Evolutionary conservation across 2,797 vertebrate genomes (phyloP).

Genomic region (Eleutherodactylus coqui): DNA sequence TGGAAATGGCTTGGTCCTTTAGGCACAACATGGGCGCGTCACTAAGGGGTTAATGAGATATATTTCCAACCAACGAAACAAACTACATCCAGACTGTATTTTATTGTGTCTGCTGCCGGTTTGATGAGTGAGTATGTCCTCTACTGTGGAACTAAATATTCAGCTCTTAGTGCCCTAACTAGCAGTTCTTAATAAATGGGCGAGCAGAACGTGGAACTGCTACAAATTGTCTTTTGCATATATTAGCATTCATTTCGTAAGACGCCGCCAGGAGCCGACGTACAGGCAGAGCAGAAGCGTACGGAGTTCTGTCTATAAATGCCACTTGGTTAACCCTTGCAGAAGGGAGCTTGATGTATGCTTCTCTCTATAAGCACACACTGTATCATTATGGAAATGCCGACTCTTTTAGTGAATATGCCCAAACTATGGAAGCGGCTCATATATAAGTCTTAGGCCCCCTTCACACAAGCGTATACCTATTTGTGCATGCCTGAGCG

Average conservation of each 20-base stretch:
- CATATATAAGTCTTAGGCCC: neutral
- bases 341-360: neutral
- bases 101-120: neutral
- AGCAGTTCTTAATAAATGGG: slow-evolving; percentile 7
- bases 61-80: neutral
- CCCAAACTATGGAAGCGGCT: neutral
- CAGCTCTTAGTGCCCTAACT: slow-evolving; percentile 27
- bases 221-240: slow-evolving; percentile 22
- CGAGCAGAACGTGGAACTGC: slow-evolving; percentile 17
- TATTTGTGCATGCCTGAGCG: too few species aligned
- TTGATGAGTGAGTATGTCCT: neutral
- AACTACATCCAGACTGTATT: neutral
- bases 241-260: slow-evolving; percentile 22
- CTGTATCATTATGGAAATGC: neutral
- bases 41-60: neutral
- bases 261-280: slow-evolving; percentile 2
- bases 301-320: neutral
- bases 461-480: too few species aligned
- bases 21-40: too few species aligned
- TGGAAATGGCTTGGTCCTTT: too few species aligned
- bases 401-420: neutral
- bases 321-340: slow-evolving; percentile 6
- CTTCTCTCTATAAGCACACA: neutral
- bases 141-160: slow-evolving; percentile 21
- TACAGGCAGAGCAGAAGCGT: neutral